Evolutionary conservation across 2,888 invertebrate species (phyloP).

Genomic region (Myathropa florea): DNA sequence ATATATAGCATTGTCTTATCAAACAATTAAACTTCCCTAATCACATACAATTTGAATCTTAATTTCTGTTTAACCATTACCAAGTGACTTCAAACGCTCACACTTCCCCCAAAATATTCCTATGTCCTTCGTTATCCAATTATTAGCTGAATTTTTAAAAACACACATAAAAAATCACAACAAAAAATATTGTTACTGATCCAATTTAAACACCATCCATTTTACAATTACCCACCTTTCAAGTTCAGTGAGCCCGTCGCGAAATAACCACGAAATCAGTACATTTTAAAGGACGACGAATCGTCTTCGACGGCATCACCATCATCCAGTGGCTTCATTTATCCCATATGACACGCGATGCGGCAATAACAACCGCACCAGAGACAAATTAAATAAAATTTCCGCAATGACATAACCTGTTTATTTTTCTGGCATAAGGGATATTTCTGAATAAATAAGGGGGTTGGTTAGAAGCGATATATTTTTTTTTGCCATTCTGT

Average conservation of each 20-base stretch:
- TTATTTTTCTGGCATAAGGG: constrained; percentile 66
- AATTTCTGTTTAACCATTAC: neutral
- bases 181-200: constrained; percentile 63
- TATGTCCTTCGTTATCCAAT: constrained; percentile 74
- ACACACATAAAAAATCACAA: constrained; percentile 29
- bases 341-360: constrained; percentile 51
- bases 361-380: constrained; percentile 63
- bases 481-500: constrained; percentile 15
- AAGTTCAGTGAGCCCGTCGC: constrained; percentile 77
- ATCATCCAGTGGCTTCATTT: constrained; percentile 33
- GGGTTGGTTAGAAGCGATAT: constrained; percentile 20
- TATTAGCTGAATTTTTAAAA: constrained; percentile 48
- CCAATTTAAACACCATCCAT: constrained; percentile 62
- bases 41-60: neutral
- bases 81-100: neutral
- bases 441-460: constrained; percentile 60
- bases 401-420: constrained; percentile 79
- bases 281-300: neutral
- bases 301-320: constrained; percentile 29
- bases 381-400: constrained; percentile 79
- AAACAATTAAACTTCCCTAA: neutral
- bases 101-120: neutral
- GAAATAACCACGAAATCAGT: constrained; percentile 27
- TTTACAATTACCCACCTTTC: constrained; percentile 81
- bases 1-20: too few relatives aligned